A percentile compares a stretch with the other conserved stretches of the same genome.
Conservation (phyloP, 1,140 invertebrate genomes). For the Drosophila repleta region DNA sequence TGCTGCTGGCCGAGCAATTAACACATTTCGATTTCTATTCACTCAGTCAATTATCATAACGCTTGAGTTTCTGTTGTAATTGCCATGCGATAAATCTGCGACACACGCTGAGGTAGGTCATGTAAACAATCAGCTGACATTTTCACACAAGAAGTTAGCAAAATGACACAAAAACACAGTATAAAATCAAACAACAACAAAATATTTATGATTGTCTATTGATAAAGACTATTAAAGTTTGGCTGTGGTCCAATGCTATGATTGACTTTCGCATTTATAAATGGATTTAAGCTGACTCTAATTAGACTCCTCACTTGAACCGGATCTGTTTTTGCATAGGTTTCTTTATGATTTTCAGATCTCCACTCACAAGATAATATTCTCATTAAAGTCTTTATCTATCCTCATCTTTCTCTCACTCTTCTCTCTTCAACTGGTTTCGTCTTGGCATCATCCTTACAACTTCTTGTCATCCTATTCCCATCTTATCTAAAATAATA, state of each 20-base stretch:
- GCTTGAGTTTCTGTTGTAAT: slow-evolving; percentile 58
- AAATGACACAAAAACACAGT: background rate
- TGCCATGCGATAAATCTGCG: slow-evolving; percentile 68
- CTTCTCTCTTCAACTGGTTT: too few relatives aligned
- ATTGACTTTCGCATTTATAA: background rate
- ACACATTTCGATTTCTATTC: slow-evolving; percentile 69
- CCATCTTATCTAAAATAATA: background rate
- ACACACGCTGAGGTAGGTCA: slow-evolving; percentile 72
- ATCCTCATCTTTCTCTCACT: too few relatives aligned
- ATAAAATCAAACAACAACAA: background rate
- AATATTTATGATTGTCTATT: slow-evolving; percentile 13
- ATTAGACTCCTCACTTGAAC: background rate
- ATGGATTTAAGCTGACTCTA: background rate
- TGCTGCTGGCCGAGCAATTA: slow-evolving; percentile 58
- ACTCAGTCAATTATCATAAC: slow-evolving; percentile 75
- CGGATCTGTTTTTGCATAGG: background rate
- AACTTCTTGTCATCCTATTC: background rate
- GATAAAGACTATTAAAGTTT: slow-evolving; percentile 15
- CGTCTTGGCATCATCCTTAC: background rate
- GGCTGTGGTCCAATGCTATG: background rate
- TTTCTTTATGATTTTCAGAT: background rate
- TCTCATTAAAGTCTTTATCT: too few relatives aligned
- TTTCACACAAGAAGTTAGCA: slow-evolving; percentile 4
- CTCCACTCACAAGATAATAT: too few relatives aligned
- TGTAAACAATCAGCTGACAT: slow-evolving; percentile 56